phyloP scores from a whole-genome alignment of 2,888 invertebrate genomes.

The Dorcus parallelipipedus region DNA sequence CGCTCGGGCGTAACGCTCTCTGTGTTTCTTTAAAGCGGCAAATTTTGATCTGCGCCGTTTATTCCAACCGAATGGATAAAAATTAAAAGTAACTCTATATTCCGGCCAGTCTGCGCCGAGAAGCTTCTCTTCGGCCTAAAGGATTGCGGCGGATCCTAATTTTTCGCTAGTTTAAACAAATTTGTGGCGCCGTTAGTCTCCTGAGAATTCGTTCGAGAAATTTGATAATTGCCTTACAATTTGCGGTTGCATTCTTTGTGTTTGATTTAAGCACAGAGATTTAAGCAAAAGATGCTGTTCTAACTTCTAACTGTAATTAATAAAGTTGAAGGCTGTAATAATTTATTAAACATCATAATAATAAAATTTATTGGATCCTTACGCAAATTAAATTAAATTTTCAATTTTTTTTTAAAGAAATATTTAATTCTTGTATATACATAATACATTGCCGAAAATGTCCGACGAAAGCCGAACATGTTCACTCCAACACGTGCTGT shows the following conservation, averaged over 20 bases:
- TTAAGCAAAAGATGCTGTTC: no score
- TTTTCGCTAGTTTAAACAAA: constrained; percentile 39
- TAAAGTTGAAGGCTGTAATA: no score
- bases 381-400: no score
- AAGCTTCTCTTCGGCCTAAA: no score
- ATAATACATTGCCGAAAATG: constrained; percentile 5
- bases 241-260: neutral
- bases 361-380: no score
- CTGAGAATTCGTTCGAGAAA: no score
- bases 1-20: constrained; percentile 34
- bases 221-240: neutral
- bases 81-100: constrained; percentile 33
- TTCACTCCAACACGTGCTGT: constrained; percentile 7
- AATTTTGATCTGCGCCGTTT: constrained; percentile 40
- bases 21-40: constrained; percentile 34
- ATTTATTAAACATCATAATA: no score
- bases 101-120: neutral
- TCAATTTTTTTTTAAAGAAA: no score
- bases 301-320: no score
- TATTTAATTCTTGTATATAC: no score
- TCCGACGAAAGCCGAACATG: constrained; percentile 14
- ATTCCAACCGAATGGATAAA: constrained; percentile 40
- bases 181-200: constrained; percentile 24
- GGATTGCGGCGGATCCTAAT: constrained; percentile 39
- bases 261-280: no score